A percentile compares a stretch with the other conserved stretches of the same genome.
Conservation (phyloP, 2,888 invertebrate species). For the Volucella inanis region DNA sequence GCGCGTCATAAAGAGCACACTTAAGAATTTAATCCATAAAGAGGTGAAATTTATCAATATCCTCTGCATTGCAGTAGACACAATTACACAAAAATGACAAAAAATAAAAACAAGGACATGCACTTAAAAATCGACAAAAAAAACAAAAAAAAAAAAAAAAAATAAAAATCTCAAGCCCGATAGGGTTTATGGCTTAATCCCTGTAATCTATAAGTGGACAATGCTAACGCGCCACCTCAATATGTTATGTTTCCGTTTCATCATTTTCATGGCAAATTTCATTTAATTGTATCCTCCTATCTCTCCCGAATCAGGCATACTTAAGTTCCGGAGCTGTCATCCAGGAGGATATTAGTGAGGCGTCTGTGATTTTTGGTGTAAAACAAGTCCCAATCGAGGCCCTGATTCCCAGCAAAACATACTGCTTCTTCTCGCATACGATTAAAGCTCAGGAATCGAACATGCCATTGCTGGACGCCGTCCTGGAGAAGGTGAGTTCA, state of each 20-base stretch:
- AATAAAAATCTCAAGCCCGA: conserved; percentile 4
- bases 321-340: conserved; percentile 95
- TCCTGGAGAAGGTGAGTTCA: conserved; percentile 89
- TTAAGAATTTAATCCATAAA: conserved; percentile 64
- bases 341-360: conserved; percentile 98
- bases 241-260: background rate
- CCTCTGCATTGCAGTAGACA: conserved; percentile 56
- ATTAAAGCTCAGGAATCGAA: conserved; percentile 99
- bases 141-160: too few species aligned
- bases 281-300: conserved; percentile 50
- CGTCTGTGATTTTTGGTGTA: conserved; percentile 98
- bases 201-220: conserved; percentile 56
- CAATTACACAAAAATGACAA: conserved; percentile 22
- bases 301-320: conserved; percentile 87
- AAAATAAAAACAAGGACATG: background rate
- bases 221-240: background rate
- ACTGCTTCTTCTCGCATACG: conserved; percentile 99
- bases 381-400: conserved; percentile 93
- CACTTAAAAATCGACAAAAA: conserved; percentile 61
- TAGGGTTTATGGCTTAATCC: conserved; percentile 46
- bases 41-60: conserved; percentile 46
- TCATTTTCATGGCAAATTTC: conserved; percentile 36
- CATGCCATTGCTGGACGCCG: conserved; percentile 97
- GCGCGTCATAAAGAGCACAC: conserved; percentile 46
- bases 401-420: conserved; percentile 97